phyloP scores from a whole-genome alignment of 2,797 vertebrate species.

The Sternarchorhynchus goeldii region DNA sequence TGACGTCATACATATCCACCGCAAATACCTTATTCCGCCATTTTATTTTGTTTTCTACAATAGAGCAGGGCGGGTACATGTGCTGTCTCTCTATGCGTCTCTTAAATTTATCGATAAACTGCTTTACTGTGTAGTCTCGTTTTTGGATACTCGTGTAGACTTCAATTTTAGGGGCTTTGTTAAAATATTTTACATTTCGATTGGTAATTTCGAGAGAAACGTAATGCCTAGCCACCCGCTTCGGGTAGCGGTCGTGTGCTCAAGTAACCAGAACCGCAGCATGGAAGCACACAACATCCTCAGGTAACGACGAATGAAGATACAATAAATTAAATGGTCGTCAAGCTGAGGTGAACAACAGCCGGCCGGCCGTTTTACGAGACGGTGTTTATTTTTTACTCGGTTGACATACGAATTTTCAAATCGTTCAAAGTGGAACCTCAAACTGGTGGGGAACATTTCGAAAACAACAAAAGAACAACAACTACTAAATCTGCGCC shows the following conservation, averaged over 20 bases:
- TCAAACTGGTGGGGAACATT: no score
- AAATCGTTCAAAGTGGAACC: no score
- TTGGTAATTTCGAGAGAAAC: conserved; percentile 58
- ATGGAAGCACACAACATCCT: conserved; percentile 99
- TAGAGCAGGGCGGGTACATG: background rate
- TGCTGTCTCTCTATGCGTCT: background rate
- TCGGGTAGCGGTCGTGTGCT: conserved; percentile 97
- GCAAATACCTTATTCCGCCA: conserved; percentile 64
- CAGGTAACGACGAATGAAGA: conserved; percentile 84
- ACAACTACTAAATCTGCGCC: background rate
- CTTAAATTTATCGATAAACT: background rate
- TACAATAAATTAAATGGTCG: background rate
- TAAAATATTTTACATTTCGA: background rate
- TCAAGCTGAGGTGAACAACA: no score
- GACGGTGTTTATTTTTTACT: no score
- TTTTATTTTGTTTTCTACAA: conserved; percentile 71
- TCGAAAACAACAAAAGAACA: background rate
- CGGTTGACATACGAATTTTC: no score
- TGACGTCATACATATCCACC: background rate
- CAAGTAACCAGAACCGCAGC: conserved; percentile 99
- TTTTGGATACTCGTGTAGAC: background rate
- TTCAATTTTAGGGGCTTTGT: conserved; percentile 8
- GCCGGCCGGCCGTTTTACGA: no score
- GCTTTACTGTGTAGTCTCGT: background rate
- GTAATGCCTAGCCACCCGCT: conserved; percentile 95